Percentiles rank a stretch among this genome's conserved stretches.
Conservation (phyloP, 2,888 invertebrate genomes). For the Cosmopolites sordidus region DNA sequence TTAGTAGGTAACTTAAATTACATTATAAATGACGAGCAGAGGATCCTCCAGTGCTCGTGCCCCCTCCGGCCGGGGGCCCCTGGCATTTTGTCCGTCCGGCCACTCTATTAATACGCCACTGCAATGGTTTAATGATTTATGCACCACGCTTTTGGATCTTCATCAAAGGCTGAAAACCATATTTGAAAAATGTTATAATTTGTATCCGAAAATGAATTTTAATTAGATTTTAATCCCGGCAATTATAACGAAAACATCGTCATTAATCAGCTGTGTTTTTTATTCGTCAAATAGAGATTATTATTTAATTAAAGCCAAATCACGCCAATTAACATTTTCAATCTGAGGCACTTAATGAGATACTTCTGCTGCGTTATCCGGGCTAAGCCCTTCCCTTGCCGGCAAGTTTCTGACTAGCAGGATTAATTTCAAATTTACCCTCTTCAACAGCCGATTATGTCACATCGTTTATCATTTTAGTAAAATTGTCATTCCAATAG, state of each 20-base stretch:
- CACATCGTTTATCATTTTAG: slow-evolving; percentile 21
- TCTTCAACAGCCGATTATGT: slow-evolving; percentile 23
- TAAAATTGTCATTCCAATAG: slow-evolving; percentile 6
- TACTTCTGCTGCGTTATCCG: slow-evolving; percentile 17
- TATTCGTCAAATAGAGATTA: slow-evolving; percentile 7
- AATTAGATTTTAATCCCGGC: no score
- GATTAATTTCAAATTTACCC: slow-evolving; percentile 26
- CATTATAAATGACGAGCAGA: no score
- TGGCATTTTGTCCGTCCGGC: no score
- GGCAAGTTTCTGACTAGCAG: slow-evolving; percentile 20
- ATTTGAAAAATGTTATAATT: no score
- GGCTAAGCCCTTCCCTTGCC: slow-evolving; percentile 8
- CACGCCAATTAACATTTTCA: slow-evolving; percentile 19
- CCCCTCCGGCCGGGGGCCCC: no score
- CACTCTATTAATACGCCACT: no score
- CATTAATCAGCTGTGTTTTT: not conserved
- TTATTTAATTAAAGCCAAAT: slow-evolving; percentile 21
- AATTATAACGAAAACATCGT: not conserved
- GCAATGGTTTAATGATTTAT: no score
- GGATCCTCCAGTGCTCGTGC: no score
- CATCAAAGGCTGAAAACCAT: no score
- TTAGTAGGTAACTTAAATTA: no score
- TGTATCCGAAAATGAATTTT: no score
- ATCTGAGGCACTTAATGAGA: slow-evolving; percentile 19
- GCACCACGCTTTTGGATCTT: no score